Conservation (phyloP, 2,113 vertebrate species). For the Aix galericulata region DNA sequence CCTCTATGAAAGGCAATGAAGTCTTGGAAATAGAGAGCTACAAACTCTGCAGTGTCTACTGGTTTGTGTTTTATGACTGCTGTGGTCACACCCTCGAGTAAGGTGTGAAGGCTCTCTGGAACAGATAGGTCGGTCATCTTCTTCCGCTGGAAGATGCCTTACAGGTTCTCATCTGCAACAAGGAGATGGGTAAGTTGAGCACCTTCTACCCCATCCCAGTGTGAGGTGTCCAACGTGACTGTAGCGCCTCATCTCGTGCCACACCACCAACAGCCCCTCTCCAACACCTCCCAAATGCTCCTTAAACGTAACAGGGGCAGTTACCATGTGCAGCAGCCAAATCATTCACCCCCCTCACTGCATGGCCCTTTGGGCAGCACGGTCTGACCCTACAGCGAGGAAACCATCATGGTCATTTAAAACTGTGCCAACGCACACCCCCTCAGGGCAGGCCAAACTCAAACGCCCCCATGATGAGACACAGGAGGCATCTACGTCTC, state of each 20-base stretch:
- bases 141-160: background rate
- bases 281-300: background rate
- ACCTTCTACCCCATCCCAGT: rapidly evolving
- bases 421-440: background rate
- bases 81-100: constrained; percentile 74
- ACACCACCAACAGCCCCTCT: background rate
- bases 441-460: background rate
- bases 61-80: constrained; percentile 69
- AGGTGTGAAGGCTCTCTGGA: constrained; percentile 65
- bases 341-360: no score
- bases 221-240: rapidly evolving
- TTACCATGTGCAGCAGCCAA: background rate
- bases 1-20: constrained; percentile 71
- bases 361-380: background rate
- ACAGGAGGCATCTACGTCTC: background rate
- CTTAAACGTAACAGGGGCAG: background rate
- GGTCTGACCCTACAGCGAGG: rapidly evolving
- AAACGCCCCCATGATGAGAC: rapidly evolving
- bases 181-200: background rate
- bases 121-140: constrained; percentile 65
- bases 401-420: rapidly evolving
- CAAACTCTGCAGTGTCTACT: constrained; percentile 63
- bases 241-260: background rate
- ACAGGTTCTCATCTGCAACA: constrained; percentile 10
- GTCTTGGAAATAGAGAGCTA: constrained; percentile 71